A percentile compares a stretch with the other conserved stretches of the same genome.
These are phyloP conservation scores for Carcinoscorpius rotundicauda DNA, from an alignment of 1,140 invertebrate genomes.

Conservation along the genomic window DNA sequence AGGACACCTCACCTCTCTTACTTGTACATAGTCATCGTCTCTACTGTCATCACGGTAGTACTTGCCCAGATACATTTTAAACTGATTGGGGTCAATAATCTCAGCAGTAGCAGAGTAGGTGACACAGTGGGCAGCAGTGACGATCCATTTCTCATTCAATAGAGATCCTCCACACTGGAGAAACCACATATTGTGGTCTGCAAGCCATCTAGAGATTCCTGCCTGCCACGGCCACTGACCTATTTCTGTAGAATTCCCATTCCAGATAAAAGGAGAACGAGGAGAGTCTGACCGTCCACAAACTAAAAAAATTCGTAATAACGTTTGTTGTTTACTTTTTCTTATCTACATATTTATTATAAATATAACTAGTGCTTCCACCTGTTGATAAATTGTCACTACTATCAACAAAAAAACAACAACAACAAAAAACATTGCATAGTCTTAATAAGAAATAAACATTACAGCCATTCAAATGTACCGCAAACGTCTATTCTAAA, in stretches of 20 bases:
- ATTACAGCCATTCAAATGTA: too few relatives aligned
- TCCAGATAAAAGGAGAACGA: constrained; percentile 19
- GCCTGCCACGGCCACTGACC: constrained; percentile 24
- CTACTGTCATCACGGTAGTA: constrained; percentile 16
- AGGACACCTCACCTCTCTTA: constrained; percentile 11
- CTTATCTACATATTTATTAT: too few relatives aligned
- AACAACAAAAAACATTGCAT: too few relatives aligned
- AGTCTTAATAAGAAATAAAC: too few relatives aligned
- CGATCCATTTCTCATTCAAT: constrained; percentile 22
- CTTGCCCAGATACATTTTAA: constrained; percentile 22
- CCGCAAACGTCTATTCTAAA: too few relatives aligned
- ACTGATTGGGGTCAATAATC: constrained; percentile 14
- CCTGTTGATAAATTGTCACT: too few relatives aligned
- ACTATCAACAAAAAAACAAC: background rate
- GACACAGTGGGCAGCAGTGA: constrained; percentile 25
- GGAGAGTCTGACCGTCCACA: constrained; percentile 18
- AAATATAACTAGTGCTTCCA: too few relatives aligned
- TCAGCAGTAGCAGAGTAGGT: constrained; percentile 12
- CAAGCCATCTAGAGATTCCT: constrained; percentile 10
- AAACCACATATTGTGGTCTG: constrained; percentile 15
- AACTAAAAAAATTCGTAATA: constrained; percentile 6
- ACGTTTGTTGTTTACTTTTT: background rate
- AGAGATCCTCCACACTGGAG: constrained; percentile 22
- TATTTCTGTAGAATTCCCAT: constrained; percentile 17
- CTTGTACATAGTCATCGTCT: constrained; percentile 20